Evolutionary conservation across 1,140 invertebrate species (phyloP), one percentile per base, ranked within the genome.

Genomic region (Nylanderia fulva): DNA sequence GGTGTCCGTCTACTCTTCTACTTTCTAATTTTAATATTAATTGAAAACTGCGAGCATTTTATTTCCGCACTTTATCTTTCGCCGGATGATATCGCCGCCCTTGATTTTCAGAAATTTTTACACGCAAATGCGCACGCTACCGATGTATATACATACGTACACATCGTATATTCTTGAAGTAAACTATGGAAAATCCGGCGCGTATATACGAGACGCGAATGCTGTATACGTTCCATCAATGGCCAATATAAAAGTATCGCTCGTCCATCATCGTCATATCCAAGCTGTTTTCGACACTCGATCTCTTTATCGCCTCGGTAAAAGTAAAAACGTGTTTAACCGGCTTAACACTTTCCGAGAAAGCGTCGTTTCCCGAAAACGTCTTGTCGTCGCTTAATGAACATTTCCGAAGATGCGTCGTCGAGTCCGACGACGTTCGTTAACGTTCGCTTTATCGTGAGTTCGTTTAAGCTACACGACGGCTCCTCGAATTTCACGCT

Each of bases 401-500:
- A 82, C 52, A 71, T 72, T 80, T 80, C 52, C 39, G n/a, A 71
- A 58, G 24, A 45, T 60, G 66, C 36, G 18, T 80, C 27, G 1
- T 36, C 60, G 54, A 42, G 15, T 33, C 61, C 60, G 79, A 56
- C 64, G 72, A 29, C 60, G 84, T 86, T 83, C 56, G 85, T 87
- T 87, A 86, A 21, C 76, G 52, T 36, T 21, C 27, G 27, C 74
- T 66, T 64, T 79, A 83, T 71, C 54, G 29, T 68, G 36, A 18
- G 60, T 75, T 85, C 74, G 61, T 87, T 85, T 61, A 72, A 87
- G 33, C 86, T 66, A 52, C 64, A 52, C 64, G 56, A 52, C 15
- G 69, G 48, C 61, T 74, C 24, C 27, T 64, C 80, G 86, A 88
- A 77, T 77, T 84, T 84, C 86, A 54, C n/a, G 85, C 61, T 87